phyloP scores from a whole-genome alignment of 2,113 vertebrate genomes.

The Thymallus thymallus region DNA sequence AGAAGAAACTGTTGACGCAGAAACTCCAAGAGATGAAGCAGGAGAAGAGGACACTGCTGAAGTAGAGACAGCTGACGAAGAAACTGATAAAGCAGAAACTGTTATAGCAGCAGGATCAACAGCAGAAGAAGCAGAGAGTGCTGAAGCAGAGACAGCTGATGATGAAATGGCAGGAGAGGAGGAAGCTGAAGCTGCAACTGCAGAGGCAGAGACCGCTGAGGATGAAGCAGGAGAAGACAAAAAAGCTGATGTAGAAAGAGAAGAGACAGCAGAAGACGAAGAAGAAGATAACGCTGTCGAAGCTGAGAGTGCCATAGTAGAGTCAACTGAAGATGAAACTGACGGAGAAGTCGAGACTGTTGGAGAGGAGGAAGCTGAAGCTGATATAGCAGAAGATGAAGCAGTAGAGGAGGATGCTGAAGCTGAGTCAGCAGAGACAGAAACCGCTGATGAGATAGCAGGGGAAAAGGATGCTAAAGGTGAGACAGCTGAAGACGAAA shows the following conservation, averaged over 20 bases:
- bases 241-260: not conserved
- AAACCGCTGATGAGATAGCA: not conserved
- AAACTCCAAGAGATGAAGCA: not conserved
- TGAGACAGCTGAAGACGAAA: conserved; percentile 11
- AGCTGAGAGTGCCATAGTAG: not conserved
- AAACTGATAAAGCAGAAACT: conserved; percentile 25
- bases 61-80: not conserved
- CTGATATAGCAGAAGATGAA: too few relatives aligned
- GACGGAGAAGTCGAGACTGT: too few relatives aligned
- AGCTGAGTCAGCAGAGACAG: not conserved
- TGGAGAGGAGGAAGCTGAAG: not conserved
- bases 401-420: not conserved
- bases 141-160: not conserved
- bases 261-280: conserved; percentile 17
- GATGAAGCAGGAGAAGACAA: not conserved
- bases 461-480: conserved; percentile 30
- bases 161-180: conserved; percentile 13
- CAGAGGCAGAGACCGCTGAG: not conserved
- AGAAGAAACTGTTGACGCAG: conserved; percentile 2
- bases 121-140: conserved; percentile 8
- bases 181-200: not conserved
- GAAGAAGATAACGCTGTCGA: conserved; percentile 1
- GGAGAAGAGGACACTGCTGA: conserved; percentile 33
- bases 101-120: too few relatives aligned
- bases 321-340: conserved; percentile 24